These are phyloP conservation scores for Urechis unicinctus DNA, from an alignment of 2,888 invertebrate species.

Conservation along the genomic window DNA sequence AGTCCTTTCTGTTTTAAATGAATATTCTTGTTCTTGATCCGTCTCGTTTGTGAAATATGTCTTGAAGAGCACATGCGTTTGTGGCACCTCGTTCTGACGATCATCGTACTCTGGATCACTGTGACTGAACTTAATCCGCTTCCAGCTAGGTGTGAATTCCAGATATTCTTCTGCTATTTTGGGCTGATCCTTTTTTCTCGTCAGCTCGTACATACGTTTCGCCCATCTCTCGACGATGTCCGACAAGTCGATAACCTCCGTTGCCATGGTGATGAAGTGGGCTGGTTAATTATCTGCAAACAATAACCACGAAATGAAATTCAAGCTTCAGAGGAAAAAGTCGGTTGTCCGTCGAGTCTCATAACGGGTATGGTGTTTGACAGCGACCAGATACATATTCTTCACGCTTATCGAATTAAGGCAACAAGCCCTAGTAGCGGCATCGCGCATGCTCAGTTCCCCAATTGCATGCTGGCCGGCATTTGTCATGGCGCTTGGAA, in stretches of 20 bases:
- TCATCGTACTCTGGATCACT: slow-evolving; percentile 28
- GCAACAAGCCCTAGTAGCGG: too few relatives aligned
- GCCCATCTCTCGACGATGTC: slow-evolving; percentile 49
- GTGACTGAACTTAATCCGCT: slow-evolving; percentile 33
- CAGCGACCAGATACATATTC: too few relatives aligned
- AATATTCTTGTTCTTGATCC: slow-evolving; percentile 25
- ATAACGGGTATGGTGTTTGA: too few relatives aligned
- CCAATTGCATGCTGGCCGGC: too few relatives aligned
- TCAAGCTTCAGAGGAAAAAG: too few relatives aligned
- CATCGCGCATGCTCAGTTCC: too few relatives aligned
- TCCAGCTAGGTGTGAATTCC: slow-evolving; percentile 39
- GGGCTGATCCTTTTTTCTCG: slow-evolving; percentile 37
- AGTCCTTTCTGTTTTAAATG: slow-evolving; percentile 24
- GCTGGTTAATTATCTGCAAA: too few relatives aligned
- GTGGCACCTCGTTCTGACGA: slow-evolving; percentile 17
- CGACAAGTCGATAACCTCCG: slow-evolving; percentile 40
- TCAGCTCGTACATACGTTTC: slow-evolving; percentile 42
- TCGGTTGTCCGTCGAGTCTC: too few relatives aligned
- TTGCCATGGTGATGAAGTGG: too few relatives aligned
- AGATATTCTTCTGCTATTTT: slow-evolving; percentile 23
- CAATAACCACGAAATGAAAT: too few relatives aligned
- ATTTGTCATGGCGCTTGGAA: too few relatives aligned
- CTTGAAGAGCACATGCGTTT: slow-evolving; percentile 27
- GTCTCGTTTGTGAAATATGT: slow-evolving; percentile 27
- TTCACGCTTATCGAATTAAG: too few relatives aligned